Evolutionary conservation across 2,888 invertebrate species (phyloP).

Genomic region (Drosophila pegasa): DNA sequence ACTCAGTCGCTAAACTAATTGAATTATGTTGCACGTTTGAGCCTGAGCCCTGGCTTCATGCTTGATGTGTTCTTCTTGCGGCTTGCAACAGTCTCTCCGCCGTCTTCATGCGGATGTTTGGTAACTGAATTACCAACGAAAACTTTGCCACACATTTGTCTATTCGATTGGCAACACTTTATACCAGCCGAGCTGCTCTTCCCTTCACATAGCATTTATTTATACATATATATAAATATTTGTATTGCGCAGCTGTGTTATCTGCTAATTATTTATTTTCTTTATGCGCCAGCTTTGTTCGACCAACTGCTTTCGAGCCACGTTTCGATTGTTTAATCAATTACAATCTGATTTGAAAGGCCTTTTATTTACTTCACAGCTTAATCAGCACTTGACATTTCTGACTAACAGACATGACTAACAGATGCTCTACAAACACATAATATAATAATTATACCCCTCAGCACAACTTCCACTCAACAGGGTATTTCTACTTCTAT

Average conservation of each 20-base stretch:
- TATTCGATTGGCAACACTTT: constrained; percentile 14
- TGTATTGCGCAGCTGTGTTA: constrained; percentile 16
- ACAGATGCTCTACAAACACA: background rate
- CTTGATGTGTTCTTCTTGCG: constrained; percentile 49
- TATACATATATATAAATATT: background rate
- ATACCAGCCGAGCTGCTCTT: background rate
- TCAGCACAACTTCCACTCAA: background rate
- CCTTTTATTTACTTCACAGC: background rate
- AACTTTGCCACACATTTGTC: constrained; percentile 32
- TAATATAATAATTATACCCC: background rate
- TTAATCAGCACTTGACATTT: constrained; percentile 2
- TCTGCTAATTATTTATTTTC: background rate
- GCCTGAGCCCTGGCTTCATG: constrained; percentile 55
- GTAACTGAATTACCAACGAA: constrained; percentile 57
- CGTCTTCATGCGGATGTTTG: constrained; percentile 63
- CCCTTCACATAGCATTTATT: background rate
- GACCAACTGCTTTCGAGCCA: constrained; percentile 3
- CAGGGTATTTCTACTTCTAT: background rate
- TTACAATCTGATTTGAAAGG: background rate
- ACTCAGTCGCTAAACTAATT: constrained; percentile 53
- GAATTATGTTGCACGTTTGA: constrained; percentile 76
- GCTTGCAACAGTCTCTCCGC: constrained; percentile 38
- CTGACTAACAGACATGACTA: background rate
- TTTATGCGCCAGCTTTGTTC: background rate
- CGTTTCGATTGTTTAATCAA: background rate